Base-by-base conservation (phyloP, 2,888 invertebrate species). In the Tachina grossa region DNA sequence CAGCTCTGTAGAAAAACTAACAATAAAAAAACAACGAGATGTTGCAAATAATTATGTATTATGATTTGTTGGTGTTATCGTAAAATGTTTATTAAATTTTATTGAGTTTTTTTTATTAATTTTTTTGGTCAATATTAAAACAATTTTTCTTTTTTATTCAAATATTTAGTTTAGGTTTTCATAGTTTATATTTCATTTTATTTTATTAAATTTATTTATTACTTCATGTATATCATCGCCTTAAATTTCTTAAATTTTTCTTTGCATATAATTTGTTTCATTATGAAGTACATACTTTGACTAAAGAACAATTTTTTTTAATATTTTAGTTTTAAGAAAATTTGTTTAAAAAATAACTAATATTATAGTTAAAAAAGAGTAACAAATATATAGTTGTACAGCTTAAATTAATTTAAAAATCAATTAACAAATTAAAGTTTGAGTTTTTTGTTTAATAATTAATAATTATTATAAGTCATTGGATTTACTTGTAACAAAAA, bases 21-120 rank as follows among this genome's bases (percentile, higher is more conserved):
- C 45, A 8, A 3, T 11, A 51, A 49, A 31, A 39, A 59, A 59
- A 49, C 39, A 6, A 31, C 6, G 31, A 31, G 31, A 81, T 82
- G 65, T 77, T 84, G 9, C 9, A 3, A 76, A 72, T 81, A n/a
- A n/a, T n/a, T n/a, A 78, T 82, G 83, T 77, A 6, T 31, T 31
- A 31, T 71, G 68, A 84, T 86, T 84, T 80, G 45, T 84, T 83
- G 74, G 81, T 85, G 80, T 81, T 76, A 65, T 83, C 80, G 66
- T 83, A 76, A 87, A 87, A 57, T 87, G 84, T 85, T 86, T 85
- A 83, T 84, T 86, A 78, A 68, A 72, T 76, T 82, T 87, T 83
- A 84, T 85, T 87, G 81, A 68, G 63, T 66, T 72, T 75, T 13
- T 31, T 31, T 53, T 19, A 22, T 53, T 19, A 55, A 22, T 55